phyloP scores from a whole-genome alignment of 2,888 invertebrate genomes.

The Torymus aiolomorphi region DNA sequence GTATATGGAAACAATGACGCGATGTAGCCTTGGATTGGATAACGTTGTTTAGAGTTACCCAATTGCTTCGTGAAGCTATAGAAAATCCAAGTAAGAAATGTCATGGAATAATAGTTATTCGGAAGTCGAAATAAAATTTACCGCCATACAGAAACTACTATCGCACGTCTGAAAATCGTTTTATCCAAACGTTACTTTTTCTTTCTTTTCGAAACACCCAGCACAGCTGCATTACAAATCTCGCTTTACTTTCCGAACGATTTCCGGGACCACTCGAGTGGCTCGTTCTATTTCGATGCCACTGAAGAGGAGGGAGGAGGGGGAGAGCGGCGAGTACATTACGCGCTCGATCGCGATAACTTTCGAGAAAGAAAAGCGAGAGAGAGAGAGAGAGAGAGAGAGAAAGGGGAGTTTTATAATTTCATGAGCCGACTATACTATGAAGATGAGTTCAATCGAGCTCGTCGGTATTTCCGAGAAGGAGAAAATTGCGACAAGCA shows the following conservation, averaged over 20 bases:
- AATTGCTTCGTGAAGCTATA: no score
- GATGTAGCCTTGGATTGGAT: no score
- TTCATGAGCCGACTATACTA: constrained; percentile 32
- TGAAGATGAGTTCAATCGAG: constrained; percentile 50
- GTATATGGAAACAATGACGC: no score
- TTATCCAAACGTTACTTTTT: constrained; percentile 11
- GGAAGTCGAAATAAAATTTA: no score
- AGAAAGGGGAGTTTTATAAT: constrained; percentile 24
- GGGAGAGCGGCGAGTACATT: background rate
- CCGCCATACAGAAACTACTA: background rate
- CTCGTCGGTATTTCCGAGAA: background rate
- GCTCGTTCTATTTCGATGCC: background rate
- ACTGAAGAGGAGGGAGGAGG: background rate
- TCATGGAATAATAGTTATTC: no score
- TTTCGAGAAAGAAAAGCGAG: constrained; percentile 1
- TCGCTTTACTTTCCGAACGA: constrained; percentile 36
- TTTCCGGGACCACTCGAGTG: background rate
- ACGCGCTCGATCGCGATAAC: constrained; percentile 36
- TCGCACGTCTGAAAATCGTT: constrained; percentile 21
- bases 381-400: no score
- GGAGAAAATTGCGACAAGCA: background rate
- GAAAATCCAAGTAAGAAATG: no score
- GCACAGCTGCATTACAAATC: constrained; percentile 19
- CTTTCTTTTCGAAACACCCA: background rate
- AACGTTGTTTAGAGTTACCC: no score